These are phyloP conservation scores for Mechanitis mazaeus DNA, from an alignment of 2,888 invertebrate genomes.

Conservation along the genomic window DNA sequence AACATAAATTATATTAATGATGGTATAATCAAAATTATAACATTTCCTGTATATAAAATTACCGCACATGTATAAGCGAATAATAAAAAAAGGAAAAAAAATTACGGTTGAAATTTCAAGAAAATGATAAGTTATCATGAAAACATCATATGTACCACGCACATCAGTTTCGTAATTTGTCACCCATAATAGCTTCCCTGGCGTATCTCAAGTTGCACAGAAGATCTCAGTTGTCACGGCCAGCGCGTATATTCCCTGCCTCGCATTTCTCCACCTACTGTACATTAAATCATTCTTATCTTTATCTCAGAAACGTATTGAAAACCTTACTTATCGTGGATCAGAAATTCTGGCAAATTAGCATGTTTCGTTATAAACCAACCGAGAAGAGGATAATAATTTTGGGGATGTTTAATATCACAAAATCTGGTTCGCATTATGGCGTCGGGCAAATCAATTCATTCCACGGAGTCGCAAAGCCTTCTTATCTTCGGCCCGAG, in stretches of 20 bases:
- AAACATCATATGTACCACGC: not conserved
- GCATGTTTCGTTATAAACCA: slow-evolving; percentile 47
- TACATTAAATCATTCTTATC: slow-evolving; percentile 41
- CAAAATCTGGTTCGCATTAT: slow-evolving; percentile 62
- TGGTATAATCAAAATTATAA: too few relatives aligned
- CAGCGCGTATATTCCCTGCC: slow-evolving; percentile 43
- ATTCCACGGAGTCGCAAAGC: slow-evolving; percentile 55
- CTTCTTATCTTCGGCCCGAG: slow-evolving; percentile 54
- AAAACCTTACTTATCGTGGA: slow-evolving; percentile 33
- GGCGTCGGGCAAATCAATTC: slow-evolving; percentile 67
- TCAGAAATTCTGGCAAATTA: slow-evolving; percentile 36
- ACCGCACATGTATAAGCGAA: too few relatives aligned
- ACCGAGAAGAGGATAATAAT: slow-evolving; percentile 36
- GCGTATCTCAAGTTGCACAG: slow-evolving; percentile 34
- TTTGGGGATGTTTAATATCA: not conserved
- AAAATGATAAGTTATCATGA: too few relatives aligned
- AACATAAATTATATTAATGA: too few relatives aligned
- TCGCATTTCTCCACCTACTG: slow-evolving; percentile 42
- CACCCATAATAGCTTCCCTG: slow-evolving; percentile 30
- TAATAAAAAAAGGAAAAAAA: too few relatives aligned
- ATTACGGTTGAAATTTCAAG: too few relatives aligned
- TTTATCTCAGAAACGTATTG: slow-evolving; percentile 29
- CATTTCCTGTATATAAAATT: too few relatives aligned
- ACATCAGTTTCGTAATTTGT: slow-evolving; percentile 18
- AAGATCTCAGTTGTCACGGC: slow-evolving; percentile 42